A percentile compares a stretch with the other conserved stretches of the same genome.
Evolutionary conservation across 30 jellyfish, hydroid and myxozoan genomes (phyloP).

Genomic region (Aurelia sp.): DNA sequence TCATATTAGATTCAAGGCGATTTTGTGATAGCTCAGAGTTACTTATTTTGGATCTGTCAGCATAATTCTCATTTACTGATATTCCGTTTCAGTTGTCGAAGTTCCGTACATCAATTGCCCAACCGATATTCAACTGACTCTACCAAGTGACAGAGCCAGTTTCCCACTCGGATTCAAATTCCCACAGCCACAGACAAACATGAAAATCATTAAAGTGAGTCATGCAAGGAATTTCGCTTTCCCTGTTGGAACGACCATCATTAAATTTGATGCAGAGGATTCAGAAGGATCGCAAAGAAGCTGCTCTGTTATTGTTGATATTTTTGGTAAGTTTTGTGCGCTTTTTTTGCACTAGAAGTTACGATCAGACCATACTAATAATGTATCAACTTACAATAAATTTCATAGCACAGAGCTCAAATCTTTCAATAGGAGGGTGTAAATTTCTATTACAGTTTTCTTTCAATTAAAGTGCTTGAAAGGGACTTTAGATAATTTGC

Average conservation of each 20-base stretch:
- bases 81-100: constrained; percentile 56
- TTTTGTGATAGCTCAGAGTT: too few species aligned
- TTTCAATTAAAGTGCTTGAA: too few species aligned
- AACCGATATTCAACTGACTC: constrained; percentile 59
- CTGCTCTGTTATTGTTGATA: constrained; percentile 75
- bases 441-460: too few species aligned
- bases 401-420: too few species aligned
- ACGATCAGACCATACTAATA: too few species aligned
- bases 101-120: constrained; percentile 96
- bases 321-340: constrained; percentile 66
- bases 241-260: constrained; percentile 73
- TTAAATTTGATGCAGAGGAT: constrained; percentile 69
- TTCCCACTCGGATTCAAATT: constrained; percentile 59
- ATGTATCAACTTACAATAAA: too few species aligned
- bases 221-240: constrained; percentile 68
- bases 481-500: too few species aligned
- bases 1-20: too few species aligned
- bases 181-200: constrained; percentile 91
- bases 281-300: constrained; percentile 50
- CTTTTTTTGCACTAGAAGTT: too few species aligned
- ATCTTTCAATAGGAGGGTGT: too few species aligned
- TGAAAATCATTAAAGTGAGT: constrained; percentile 63
- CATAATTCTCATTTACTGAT: too few species aligned
- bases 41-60: too few species aligned
- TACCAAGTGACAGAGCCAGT: constrained; percentile 61